Conservation (phyloP, 2,797 vertebrate species). For the Ciconia nigra region DNA sequence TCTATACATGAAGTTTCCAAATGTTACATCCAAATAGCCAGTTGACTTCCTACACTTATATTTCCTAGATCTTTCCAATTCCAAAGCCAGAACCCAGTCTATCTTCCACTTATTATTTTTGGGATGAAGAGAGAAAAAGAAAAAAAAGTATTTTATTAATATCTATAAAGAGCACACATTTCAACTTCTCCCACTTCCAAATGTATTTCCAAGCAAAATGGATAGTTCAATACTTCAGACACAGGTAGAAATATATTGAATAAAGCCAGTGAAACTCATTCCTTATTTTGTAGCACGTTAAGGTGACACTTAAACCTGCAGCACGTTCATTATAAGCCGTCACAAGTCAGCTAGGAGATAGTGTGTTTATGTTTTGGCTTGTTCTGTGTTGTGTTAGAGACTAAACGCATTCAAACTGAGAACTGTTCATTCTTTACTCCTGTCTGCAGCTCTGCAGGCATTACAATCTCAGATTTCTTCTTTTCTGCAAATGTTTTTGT, state of each 20-base stretch:
- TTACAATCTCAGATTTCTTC: neutral
- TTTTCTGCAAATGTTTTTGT: neutral
- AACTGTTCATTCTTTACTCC: neutral
- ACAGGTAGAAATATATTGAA: neutral
- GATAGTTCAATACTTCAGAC: neutral
- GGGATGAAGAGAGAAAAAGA: neutral
- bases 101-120: neutral
- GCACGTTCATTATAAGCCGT: neutral
- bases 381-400: neutral
- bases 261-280: neutral
- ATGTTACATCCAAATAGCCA: neutral
- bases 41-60: neutral
- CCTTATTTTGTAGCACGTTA: neutral
- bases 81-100: neutral
- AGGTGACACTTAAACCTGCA: neutral
- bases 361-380: neutral
- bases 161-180: neutral
- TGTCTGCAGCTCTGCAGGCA: neutral
- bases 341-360: neutral
- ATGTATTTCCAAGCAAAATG: neutral
- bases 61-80: neutral
- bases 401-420: neutral
- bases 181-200: neutral
- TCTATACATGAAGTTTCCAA: neutral
- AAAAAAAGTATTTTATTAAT: neutral